A percentile compares a stretch with the other conserved stretches of the same genome.
Evolutionary conservation across 2,113 vertebrate genomes (phyloP).

Genomic region (Terrapene triunguis): DNA sequence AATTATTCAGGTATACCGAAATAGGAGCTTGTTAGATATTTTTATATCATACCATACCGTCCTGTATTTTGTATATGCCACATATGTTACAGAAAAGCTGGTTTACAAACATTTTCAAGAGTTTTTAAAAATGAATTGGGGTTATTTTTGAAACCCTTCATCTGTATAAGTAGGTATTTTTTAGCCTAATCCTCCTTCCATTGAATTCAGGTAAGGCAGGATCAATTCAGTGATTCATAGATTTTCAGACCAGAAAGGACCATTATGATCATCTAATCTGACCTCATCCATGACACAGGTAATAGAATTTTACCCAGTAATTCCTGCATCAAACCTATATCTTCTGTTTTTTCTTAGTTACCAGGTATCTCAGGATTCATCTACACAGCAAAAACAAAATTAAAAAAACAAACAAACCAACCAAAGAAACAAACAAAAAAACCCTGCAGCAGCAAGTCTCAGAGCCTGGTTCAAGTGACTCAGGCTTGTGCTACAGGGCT

Average conservation of each 20-base stretch:
- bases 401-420: too few species aligned
- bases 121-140: neutral
- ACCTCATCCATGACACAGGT: neutral
- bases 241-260: neutral
- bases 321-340: neutral
- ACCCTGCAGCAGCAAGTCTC: neutral
- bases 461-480: neutral
- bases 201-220: neutral
- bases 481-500: neutral
- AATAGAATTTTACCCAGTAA: neutral
- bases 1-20: neutral
- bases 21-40: neutral
- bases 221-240: neutral
- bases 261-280: rapidly evolving
- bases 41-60: neutral
- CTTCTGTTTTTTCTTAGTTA: neutral
- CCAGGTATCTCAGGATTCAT: neutral
- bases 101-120: neutral
- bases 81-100: neutral
- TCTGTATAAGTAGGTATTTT: neutral
- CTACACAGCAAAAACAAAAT: too few species aligned
- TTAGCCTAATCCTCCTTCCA: neutral
- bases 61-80: neutral
- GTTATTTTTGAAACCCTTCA: neutral
- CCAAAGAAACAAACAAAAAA: neutral